Percentiles rank a stretch among this genome's conserved stretches.
phyloP scores from a whole-genome alignment of 2,888 invertebrate species.

The Mythimna lalbum region DNA sequence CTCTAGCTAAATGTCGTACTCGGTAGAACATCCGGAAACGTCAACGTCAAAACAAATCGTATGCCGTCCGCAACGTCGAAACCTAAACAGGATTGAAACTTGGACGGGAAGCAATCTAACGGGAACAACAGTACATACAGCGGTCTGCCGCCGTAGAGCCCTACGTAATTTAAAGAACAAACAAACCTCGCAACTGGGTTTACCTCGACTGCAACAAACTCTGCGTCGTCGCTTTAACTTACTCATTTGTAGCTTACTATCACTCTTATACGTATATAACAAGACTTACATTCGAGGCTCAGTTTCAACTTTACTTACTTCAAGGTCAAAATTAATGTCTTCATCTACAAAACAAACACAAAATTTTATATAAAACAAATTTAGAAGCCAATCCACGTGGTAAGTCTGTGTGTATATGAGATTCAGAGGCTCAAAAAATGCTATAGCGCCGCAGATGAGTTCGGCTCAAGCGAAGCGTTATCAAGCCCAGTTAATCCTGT shows the following conservation, averaged over 20 bases:
- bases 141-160: slow-evolving; percentile 73
- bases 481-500: slow-evolving; percentile 85
- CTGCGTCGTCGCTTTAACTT: slow-evolving; percentile 73
- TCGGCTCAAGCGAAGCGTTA: slow-evolving; percentile 83
- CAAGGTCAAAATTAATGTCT: slow-evolving; percentile 61
- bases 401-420: slow-evolving; percentile 75
- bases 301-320: slow-evolving; percentile 47
- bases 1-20: neutral
- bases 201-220: slow-evolving; percentile 80
- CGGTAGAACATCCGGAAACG: slow-evolving; percentile 36
- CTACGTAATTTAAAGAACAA: slow-evolving; percentile 85
- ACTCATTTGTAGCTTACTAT: slow-evolving; percentile 74
- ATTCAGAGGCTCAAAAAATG: slow-evolving; percentile 79
- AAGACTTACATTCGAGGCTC: slow-evolving; percentile 37
- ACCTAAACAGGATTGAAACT: slow-evolving; percentile 81
- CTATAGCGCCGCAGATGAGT: slow-evolving; percentile 80
- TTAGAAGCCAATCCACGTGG: slow-evolving; percentile 65
- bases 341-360: slow-evolving; percentile 66
- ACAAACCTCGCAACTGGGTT: slow-evolving; percentile 75
- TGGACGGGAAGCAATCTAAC: slow-evolving; percentile 78
- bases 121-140: slow-evolving; percentile 75
- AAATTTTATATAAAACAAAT: slow-evolving; percentile 63
- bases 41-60: slow-evolving; percentile 68
- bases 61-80: slow-evolving; percentile 72
- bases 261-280: slow-evolving; percentile 39